Evolutionary conservation across 2,888 invertebrate genomes (phyloP).

Genomic region (Metallyticus violacea): DNA sequence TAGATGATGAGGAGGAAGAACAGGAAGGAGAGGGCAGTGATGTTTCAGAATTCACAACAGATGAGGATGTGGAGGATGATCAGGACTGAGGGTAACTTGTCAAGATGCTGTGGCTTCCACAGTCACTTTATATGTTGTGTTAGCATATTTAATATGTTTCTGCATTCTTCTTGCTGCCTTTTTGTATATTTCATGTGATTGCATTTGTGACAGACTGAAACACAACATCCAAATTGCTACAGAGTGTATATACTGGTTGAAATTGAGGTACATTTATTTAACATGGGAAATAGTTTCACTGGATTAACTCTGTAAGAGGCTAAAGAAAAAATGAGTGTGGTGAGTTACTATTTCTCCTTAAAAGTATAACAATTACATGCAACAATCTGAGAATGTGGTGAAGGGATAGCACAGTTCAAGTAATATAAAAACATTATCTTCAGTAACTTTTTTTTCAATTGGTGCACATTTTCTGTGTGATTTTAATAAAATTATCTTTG

Average conservation of each 20-base stretch:
- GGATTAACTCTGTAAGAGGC: background rate
- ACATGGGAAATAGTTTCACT: background rate
- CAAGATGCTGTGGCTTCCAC: background rate
- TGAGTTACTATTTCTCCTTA: background rate
- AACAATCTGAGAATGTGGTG: background rate
- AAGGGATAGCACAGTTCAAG: background rate
- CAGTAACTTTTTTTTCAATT: background rate
- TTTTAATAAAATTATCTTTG: background rate
- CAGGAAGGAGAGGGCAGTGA: conserved; percentile 56
- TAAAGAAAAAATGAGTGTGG: background rate
- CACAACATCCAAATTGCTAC: background rate
- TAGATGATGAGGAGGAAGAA: conserved; percentile 84
- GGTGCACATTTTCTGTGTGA: background rate
- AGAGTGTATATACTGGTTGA: too few species aligned
- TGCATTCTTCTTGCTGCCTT: background rate
- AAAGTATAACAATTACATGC: background rate
- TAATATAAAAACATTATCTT: too few species aligned
- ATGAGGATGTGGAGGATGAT: conserved; percentile 62
- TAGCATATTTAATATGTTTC: background rate
- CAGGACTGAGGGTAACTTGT: conserved; percentile 35
- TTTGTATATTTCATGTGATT: background rate
- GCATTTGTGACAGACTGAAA: background rate
- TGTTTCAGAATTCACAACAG: conserved; percentile 66
- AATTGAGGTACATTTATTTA: background rate
- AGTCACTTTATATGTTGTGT: background rate